phyloP scores from a whole-genome alignment of 2,888 invertebrate species.

The Drosophila barbarae region DNA sequence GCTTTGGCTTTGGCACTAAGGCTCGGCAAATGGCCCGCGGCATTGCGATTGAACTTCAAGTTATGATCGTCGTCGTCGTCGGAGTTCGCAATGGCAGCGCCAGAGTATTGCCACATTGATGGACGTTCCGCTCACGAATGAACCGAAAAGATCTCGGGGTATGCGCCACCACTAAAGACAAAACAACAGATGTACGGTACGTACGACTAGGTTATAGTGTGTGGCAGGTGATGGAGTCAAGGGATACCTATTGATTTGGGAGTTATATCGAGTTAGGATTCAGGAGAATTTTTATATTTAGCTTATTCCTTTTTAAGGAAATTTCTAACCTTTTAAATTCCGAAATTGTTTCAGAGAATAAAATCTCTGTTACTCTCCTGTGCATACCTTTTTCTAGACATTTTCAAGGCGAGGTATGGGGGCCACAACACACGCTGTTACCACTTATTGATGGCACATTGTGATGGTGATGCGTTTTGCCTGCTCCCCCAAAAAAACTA shows the following conservation, averaged over 20 bases:
- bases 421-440: conserved; percentile 71
- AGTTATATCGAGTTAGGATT: no score
- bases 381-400: conserved; percentile 10
- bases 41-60: conserved; percentile 79
- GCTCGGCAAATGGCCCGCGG: conserved; percentile 79
- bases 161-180: conserved; percentile 45
- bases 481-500: conserved; percentile 41
- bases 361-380: neutral
- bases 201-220: conserved; percentile 22
- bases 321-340: no score
- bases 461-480: conserved; percentile 68
- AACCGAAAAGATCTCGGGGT: conserved; percentile 54
- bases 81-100: conserved; percentile 40
- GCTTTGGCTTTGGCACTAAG: conserved; percentile 76
- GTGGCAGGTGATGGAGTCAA: neutral
- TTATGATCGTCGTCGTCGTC: conserved; percentile 70
- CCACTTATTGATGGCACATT: conserved; percentile 74
- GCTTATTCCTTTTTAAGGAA: no score
- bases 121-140: conserved; percentile 77
- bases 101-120: conserved; percentile 73
- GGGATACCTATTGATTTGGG: conserved; percentile 13
- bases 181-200: conserved; percentile 32
- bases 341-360: neutral
- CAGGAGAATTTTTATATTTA: neutral
- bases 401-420: conserved; percentile 3